Conservation (phyloP, 2,797 vertebrate species). For the Bradypodion ventrale region DNA sequence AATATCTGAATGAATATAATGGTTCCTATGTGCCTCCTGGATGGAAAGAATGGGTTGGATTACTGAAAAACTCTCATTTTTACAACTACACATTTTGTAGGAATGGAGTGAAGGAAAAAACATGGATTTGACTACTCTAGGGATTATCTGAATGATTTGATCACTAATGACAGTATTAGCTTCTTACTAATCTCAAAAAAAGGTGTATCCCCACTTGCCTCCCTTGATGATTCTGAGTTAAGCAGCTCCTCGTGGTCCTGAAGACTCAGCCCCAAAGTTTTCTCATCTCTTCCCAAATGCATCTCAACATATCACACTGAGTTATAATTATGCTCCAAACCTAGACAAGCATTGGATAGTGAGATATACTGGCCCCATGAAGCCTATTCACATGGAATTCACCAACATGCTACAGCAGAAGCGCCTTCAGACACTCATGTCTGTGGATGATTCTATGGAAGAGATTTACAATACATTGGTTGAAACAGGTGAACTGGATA, state of each 20-base stretch:
- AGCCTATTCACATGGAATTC: conserved; percentile 97
- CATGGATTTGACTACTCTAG: conserved; percentile 90
- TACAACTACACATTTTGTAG: conserved; percentile 96
- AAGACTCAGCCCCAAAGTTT: conserved; percentile 92
- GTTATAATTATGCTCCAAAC: conserved; percentile 96
- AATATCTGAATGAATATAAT: conserved; percentile 98
- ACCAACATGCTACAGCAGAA: conserved; percentile 95
- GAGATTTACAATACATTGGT: conserved; percentile 91
- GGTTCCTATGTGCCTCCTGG: conserved; percentile 93
- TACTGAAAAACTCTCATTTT: conserved; percentile 96
- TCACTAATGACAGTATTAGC: conserved; percentile 90
- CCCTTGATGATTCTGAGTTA: conserved; percentile 96
- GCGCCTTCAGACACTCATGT: conserved; percentile 92
- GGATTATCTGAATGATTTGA: conserved; percentile 97
- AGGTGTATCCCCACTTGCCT: conserved; percentile 90
- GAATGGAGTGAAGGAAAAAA: conserved; percentile 90
- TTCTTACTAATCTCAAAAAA: conserved; percentile 94
- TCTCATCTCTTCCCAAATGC: conserved; percentile 91
- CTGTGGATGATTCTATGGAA: conserved; percentile 94
- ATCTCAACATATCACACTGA: conserved; percentile 96
- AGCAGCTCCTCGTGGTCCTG: conserved; percentile 91
- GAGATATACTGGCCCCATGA: conserved; percentile 96
- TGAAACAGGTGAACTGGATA: conserved; percentile 91
- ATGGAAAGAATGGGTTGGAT: conserved; percentile 95
- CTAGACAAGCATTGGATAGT: conserved; percentile 98